These are phyloP conservation scores for Lerema accius DNA, from an alignment of 1,140 invertebrate genomes.

Conservation along the genomic window DNA sequence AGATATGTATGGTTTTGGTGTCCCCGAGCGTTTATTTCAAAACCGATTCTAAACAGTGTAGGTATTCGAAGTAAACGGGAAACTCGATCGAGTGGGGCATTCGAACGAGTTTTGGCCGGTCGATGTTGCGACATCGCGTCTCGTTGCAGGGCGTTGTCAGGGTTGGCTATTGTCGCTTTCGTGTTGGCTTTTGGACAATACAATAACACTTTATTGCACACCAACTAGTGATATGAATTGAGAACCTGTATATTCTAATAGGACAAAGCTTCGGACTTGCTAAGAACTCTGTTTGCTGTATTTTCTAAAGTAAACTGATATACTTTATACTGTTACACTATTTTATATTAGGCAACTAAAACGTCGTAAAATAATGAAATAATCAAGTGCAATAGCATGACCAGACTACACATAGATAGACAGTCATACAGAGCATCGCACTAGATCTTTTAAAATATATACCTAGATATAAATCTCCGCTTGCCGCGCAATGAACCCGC, in stretches of 20 bases:
- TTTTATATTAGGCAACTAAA: too few relatives aligned
- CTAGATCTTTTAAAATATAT: conserved; percentile 23
- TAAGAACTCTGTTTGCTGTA: too few relatives aligned
- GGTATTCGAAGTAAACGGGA: conserved; percentile 27
- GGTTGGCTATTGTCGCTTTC: background rate
- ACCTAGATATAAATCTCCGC: background rate
- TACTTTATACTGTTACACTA: too few relatives aligned
- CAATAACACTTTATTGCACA: too few relatives aligned
- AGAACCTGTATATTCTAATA: too few relatives aligned
- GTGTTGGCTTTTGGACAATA: background rate
- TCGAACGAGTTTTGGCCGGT: conserved; percentile 15
- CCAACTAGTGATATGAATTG: too few relatives aligned
- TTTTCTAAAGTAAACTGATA: too few relatives aligned
- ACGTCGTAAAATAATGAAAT: too few relatives aligned
- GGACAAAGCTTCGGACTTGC: too few relatives aligned
- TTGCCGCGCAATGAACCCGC: conserved; percentile 19
- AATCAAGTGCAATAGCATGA: conserved; percentile 4
- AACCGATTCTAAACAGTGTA: background rate
- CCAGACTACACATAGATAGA: conserved; percentile 11
- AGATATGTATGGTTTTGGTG: background rate
- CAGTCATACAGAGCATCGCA: conserved; percentile 15
- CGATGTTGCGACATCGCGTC: conserved; percentile 6
- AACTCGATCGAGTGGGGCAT: conserved; percentile 30
- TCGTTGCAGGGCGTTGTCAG: conserved; percentile 3
- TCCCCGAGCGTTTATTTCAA: conserved; percentile 6